Conservation (phyloP, 1,140 invertebrate genomes). For the Tyrophagus putrescentiae region DNA sequence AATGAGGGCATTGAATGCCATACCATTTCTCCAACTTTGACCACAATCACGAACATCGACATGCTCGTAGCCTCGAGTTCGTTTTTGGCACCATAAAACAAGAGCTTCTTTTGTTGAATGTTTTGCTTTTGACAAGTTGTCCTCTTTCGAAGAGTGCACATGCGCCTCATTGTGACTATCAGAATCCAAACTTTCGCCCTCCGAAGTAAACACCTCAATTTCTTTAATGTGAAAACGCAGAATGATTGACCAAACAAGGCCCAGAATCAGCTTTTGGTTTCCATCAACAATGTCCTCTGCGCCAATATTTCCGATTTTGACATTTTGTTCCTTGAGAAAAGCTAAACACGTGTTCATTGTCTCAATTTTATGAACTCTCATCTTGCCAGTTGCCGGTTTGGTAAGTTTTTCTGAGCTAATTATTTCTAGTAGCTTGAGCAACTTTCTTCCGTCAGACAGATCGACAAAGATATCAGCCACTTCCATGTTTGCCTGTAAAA, state of each 20-base stretch:
- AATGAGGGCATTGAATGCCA: conserved; percentile 88
- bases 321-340: conserved; percentile 71
- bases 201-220: conserved; percentile 53
- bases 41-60: conserved; percentile 79
- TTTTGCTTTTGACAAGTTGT: too few species aligned
- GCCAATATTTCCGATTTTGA: conserved; percentile 90
- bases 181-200: too few species aligned
- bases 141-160: conserved; percentile 65
- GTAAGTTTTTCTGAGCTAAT: conserved; percentile 94
- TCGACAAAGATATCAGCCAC: conserved; percentile 94
- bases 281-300: conserved; percentile 98
- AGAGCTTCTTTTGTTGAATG: conserved; percentile 89
- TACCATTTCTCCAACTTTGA: conserved; percentile 87
- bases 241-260: conserved; percentile 97
- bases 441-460: conserved; percentile 81
- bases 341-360: conserved; percentile 96
- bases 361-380: conserved; percentile 97
- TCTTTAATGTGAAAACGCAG: conserved; percentile 67
- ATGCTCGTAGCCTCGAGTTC: conserved; percentile 54
- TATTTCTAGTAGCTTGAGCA: conserved; percentile 93
- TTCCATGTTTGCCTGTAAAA: conserved; percentile 57
- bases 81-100: conserved; percentile 93
- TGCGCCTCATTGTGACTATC: conserved; percentile 54
- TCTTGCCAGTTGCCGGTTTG: conserved; percentile 85
- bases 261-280: conserved; percentile 80